Conservation (phyloP, 2,888 invertebrate genomes). For the Amiota mariae region DNA sequence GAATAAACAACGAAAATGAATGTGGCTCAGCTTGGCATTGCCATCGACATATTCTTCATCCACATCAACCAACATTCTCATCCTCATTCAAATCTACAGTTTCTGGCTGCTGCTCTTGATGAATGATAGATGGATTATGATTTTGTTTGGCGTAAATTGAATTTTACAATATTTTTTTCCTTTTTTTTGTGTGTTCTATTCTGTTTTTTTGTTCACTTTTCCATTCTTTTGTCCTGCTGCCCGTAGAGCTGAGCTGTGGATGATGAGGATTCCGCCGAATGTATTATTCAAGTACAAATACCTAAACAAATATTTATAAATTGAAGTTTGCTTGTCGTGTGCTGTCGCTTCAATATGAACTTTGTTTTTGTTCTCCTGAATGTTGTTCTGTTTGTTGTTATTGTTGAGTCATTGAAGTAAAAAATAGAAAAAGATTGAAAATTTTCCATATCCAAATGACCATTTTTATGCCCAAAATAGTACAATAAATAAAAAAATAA, state of each 20-base stretch:
- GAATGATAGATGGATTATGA: constrained; percentile 67
- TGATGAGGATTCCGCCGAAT: constrained; percentile 35
- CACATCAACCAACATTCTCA: too few species aligned
- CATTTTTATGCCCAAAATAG: constrained; percentile 30
- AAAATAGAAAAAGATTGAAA: constrained; percentile 3
- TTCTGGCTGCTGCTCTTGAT: constrained; percentile 56
- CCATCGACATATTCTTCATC: too few species aligned
- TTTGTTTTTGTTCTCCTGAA: too few species aligned
- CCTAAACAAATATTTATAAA: constrained; percentile 30
- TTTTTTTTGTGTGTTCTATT: constrained; percentile 6
- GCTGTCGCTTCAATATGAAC: too few species aligned
- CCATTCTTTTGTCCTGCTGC: not conserved
- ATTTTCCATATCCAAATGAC: constrained; percentile 24
- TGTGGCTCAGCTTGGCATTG: not conserved
- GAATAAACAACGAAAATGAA: constrained; percentile 3
- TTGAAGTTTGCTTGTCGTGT: constrained; percentile 19
- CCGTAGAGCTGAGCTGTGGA: constrained; percentile 12
- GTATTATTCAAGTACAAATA: constrained; percentile 39
- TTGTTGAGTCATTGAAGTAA: not conserved
- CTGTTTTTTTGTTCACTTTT: constrained; percentile 26
- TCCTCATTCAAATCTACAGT: not conserved
- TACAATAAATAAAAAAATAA: too few species aligned
- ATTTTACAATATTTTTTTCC: constrained; percentile 57
- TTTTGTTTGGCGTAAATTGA: constrained; percentile 69
- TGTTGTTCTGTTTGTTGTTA: too few species aligned